Evolutionary conservation across 2,113 vertebrate species (phyloP).

Genomic region (Anhinga rufa): DNA sequence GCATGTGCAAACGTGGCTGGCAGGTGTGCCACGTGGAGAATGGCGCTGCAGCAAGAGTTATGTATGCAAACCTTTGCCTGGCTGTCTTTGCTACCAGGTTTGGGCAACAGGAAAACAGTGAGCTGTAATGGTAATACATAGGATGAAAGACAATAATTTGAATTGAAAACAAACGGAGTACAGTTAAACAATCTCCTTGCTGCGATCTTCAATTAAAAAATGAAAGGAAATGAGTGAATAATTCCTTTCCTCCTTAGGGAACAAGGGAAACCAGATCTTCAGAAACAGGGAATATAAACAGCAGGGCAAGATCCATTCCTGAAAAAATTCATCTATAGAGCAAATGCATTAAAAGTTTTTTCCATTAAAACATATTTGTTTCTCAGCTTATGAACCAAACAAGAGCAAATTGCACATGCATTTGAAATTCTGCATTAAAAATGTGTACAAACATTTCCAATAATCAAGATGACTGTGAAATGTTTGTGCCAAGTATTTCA

Average conservation of each 20-base stretch:
- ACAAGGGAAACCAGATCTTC: background rate
- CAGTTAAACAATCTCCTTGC: background rate
- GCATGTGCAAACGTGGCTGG: background rate
- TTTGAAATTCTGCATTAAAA: conserved; percentile 47
- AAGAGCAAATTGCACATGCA: background rate
- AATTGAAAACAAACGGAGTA: background rate
- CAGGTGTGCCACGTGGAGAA: background rate
- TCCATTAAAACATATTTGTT: conserved; percentile 33
- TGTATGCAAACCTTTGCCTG: background rate
- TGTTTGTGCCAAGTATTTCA: conserved; percentile 47
- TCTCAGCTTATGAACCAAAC: conserved; percentile 25
- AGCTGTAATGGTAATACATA: background rate
- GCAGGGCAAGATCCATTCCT: background rate
- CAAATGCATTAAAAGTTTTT: background rate
- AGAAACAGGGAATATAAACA: background rate
- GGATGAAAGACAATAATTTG: conserved; percentile 19
- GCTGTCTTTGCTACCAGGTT: background rate
- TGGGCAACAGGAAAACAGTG: background rate
- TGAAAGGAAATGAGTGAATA: conserved; percentile 8
- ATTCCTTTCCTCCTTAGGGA: background rate
- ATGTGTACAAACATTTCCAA: conserved; percentile 53
- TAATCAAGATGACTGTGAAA: conserved; percentile 50
- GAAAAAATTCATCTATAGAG: background rate
- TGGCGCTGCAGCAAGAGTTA: background rate
- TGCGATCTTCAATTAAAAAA: conserved; percentile 24